phyloP scores from a whole-genome alignment of 2,113 vertebrate genomes.

The Argyrosomus japonicus region DNA sequence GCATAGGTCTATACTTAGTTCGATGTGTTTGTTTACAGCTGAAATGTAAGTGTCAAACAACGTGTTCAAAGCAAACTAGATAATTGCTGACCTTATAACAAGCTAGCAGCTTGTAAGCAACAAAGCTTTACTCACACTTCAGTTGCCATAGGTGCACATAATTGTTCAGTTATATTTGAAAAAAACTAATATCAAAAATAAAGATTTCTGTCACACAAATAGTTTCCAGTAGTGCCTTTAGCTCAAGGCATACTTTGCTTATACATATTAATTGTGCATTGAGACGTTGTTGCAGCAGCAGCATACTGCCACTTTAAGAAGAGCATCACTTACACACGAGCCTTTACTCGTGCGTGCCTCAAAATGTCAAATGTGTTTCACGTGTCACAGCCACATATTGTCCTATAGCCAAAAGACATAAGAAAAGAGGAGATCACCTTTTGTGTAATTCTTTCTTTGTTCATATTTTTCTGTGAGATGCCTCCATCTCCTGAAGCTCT shows the following conservation, averaged over 20 bases:
- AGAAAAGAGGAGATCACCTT: conserved; percentile 1
- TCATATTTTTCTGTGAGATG: conserved; percentile 5
- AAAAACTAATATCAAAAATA: too few species aligned
- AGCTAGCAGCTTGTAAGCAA: not conserved
- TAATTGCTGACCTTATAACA: not conserved
- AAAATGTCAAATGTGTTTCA: conserved; percentile 43
- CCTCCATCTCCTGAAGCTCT: conserved; percentile 7
- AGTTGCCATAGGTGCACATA: too few species aligned
- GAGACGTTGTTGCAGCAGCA: not conserved
- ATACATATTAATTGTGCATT: not conserved
- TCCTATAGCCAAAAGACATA: not conserved
- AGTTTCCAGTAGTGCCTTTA: not conserved
- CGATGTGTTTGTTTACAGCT: conserved; percentile 2
- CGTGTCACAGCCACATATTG: not conserved
- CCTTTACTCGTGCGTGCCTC: conserved; percentile 1
- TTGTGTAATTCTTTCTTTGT: conserved; percentile 9
- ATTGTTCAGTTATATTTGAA: too few species aligned
- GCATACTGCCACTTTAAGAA: conserved; percentile 6
- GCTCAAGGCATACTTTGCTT: not conserved
- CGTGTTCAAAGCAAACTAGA: not conserved
- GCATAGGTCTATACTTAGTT: conserved; percentile 5
- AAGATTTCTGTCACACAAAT: too few species aligned
- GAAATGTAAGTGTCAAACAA: not conserved
- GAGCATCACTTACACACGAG: not conserved
- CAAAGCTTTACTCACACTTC: not conserved